Conservation (phyloP, 2,797 vertebrate genomes). For the Ibycter americanus region DNA sequence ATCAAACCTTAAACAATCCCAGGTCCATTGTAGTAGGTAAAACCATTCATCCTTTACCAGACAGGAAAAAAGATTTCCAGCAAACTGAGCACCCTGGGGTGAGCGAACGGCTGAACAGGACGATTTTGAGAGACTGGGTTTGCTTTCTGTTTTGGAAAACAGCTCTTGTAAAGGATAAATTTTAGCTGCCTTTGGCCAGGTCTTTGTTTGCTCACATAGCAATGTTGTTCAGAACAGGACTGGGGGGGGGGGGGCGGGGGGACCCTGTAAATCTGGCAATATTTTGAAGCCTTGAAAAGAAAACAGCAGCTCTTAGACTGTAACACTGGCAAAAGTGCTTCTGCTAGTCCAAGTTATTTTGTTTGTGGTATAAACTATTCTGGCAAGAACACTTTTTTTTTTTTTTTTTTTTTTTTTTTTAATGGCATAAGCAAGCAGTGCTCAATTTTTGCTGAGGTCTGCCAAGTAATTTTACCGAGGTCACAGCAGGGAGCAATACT, state of each 20-base stretch:
- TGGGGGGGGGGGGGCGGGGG: too few relatives aligned
- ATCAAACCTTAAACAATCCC: not conserved
- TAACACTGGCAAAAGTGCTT: not conserved
- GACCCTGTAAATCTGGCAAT: not conserved
- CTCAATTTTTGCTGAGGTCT: not conserved
- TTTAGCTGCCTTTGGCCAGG: slow-evolving; percentile 8
- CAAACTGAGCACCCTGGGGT: rapidly evolving
- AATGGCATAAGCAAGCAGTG: not conserved
- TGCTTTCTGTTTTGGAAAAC: not conserved
- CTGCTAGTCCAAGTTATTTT: not conserved
- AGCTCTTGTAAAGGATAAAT: not conserved
- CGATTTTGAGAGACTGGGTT: not conserved
- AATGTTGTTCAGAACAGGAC: not conserved
- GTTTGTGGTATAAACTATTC: not conserved
- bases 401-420: not conserved
- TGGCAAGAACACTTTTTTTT: not conserved
- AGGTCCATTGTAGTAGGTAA: not conserved
- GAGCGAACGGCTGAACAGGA: not conserved
- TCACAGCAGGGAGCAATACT: not conserved
- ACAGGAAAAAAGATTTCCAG: not conserved
- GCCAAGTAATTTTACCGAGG: not conserved
- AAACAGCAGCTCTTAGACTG: not conserved
- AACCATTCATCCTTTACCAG: not conserved
- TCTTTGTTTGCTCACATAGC: slow-evolving; percentile 18
- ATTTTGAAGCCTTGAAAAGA: not conserved